Evolutionary conservation across 2,113 vertebrate species (phyloP), one percentile per base, ranked within the genome.

Genomic region (Polyodon spathula): DNA sequence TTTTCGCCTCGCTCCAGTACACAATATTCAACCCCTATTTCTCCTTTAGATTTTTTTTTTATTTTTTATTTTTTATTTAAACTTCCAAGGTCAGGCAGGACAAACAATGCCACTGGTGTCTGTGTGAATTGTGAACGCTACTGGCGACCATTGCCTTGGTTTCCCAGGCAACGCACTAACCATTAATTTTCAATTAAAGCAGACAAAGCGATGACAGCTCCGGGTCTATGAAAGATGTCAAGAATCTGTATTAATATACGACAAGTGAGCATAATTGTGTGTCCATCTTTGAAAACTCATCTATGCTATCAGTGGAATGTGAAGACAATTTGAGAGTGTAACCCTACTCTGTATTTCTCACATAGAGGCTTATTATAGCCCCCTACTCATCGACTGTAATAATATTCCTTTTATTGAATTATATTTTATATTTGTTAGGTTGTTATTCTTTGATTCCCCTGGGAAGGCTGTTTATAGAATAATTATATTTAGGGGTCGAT

Each of bases 111-210:
- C 84, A 94, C 91, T 91, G 91, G 93, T 93, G 91, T 91, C 90
- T 92, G 81, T 81, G 85, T 92, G 88, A 94, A 92, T 88, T 79
- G 75, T 80, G 81, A 91, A 89, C 79, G 68, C 91, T 88, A 91
- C 90, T 88, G 90, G 86, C 88, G 85, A 83, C 90, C 88, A 86
- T 90, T 81, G 89, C 90, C 80, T 84, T 82, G 73, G 93, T 97
- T 92, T 92, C 95, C 95, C 79, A 88, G 90, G 93, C 89, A 96
- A 97, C 94, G 76, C 86, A 93, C 90, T 91, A 96, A 95, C 95
- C 96, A 97, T 97, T 98, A 97, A 97, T 98, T 98, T 98, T 98
- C 95, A 98, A 98, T 98, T 98, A 98, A 98, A 97, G 89, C 92
- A 97, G 95, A 98, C 96, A 98, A 98, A 97, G 95, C 89, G 89